Evolutionary conservation across 2,797 vertebrate species (phyloP).

Genomic region (Eulemur rubriventer): DNA sequence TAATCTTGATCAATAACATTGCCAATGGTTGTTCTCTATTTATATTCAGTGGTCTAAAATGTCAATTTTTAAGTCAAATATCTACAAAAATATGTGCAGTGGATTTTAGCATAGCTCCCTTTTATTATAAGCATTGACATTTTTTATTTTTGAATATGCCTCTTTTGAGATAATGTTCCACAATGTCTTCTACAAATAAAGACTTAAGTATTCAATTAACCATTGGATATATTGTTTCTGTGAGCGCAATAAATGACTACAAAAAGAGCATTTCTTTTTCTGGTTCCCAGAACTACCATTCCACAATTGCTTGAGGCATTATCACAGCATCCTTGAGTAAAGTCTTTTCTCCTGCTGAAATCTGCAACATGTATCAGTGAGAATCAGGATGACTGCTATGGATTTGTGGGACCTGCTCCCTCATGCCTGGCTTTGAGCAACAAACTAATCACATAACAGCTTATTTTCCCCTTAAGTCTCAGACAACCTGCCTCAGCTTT

Average conservation of each 20-base stretch:
- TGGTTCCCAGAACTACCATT: not conserved
- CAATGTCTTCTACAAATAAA: slow-evolving; percentile 33
- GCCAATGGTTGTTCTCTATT: not conserved
- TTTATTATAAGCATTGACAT: not conserved
- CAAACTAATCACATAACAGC: not conserved
- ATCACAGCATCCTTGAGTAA: not conserved
- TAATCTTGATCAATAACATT: not conserved
- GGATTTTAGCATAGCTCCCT: not conserved
- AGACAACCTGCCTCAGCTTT: slow-evolving; percentile 14
- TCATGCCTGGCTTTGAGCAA: slow-evolving; percentile 6
- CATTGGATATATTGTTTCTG: not conserved
- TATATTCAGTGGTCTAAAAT: slow-evolving; percentile 38
- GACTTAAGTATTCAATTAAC: slow-evolving; percentile 10
- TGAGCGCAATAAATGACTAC: slow-evolving; percentile 4
- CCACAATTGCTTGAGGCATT: not conserved
- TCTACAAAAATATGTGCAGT: slow-evolving; percentile 29
- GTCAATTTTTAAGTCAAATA: slow-evolving; percentile 28
- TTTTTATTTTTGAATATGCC: slow-evolving; percentile 50
- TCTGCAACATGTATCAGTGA: not conserved
- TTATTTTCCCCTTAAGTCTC: not conserved
- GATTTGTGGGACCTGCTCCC: not conserved
- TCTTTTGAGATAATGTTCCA: slow-evolving; percentile 45
- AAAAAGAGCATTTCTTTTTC: slow-evolving; percentile 22
- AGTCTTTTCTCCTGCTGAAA: slow-evolving; percentile 25
- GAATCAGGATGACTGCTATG: not conserved